These are phyloP conservation scores for Lasioglossum leucozonium DNA, from an alignment of 2,888 invertebrate genomes.

Conservation along the genomic window DNA sequence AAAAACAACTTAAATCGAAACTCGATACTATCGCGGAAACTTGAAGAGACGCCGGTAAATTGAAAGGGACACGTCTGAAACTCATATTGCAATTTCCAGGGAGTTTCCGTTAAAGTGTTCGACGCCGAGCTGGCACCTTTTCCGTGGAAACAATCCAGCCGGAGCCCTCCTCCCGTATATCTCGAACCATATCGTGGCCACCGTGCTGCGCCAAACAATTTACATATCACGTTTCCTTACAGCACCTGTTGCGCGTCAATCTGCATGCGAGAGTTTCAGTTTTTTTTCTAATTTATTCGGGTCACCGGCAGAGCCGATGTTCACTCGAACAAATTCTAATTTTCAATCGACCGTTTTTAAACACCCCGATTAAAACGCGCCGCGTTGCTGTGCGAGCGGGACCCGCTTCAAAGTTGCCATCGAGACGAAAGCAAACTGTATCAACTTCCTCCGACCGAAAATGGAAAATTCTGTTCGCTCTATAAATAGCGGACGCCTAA, in stretches of 20 bases:
- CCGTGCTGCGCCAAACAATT: constrained; percentile 22
- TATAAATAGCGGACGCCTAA: background rate
- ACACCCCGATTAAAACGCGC: background rate
- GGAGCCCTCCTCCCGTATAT: background rate
- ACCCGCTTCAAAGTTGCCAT: background rate
- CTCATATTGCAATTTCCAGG: constrained; percentile 16
- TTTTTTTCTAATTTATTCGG: constrained; percentile 18
- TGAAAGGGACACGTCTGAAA: constrained; percentile 15
- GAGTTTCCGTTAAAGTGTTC: constrained; percentile 8
- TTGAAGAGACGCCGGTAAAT: constrained; percentile 10
- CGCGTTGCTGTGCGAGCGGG: background rate
- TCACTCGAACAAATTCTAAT: constrained; percentile 5
- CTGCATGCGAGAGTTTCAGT: constrained; percentile 1
- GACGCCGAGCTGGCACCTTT: constrained; percentile 6
- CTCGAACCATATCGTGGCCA: constrained; percentile 7
- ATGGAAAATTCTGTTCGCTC: constrained; percentile 3
- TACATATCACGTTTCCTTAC: constrained; percentile 37
- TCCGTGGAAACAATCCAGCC: constrained; percentile 8
- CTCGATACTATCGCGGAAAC: constrained; percentile 11
- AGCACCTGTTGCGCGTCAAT: constrained; percentile 59
- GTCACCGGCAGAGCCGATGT: background rate
- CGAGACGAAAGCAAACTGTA: background rate
- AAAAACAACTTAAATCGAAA: constrained; percentile 14
- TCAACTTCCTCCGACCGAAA: background rate
- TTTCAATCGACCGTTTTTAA: background rate